Evolutionary conservation across 1,140 invertebrate species (phyloP).

Genomic region (Drosophila lacteicornis): DNA sequence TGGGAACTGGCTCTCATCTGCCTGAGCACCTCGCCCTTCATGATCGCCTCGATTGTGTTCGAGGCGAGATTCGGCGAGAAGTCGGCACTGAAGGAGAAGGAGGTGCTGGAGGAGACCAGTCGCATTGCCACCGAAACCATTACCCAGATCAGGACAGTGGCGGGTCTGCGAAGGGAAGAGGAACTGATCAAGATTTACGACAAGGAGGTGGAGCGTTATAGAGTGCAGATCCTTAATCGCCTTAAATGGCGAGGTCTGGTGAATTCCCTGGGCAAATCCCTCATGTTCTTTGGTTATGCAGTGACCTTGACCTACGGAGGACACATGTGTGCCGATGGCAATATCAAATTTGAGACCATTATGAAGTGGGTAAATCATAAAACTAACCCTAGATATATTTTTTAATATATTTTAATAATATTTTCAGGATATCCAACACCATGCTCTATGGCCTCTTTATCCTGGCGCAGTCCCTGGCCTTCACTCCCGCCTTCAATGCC

Average conservation of each 20-base stretch:
- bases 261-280: conserved; percentile 92
- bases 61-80: conserved; percentile 89
- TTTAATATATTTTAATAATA: neutral
- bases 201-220: conserved; percentile 86
- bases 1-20: conserved; percentile 93
- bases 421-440: conserved; percentile 90
- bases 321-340: conserved; percentile 87
- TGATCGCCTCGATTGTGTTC: conserved; percentile 90
- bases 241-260: conserved; percentile 90
- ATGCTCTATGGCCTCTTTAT: conserved; percentile 94
- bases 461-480: conserved; percentile 92
- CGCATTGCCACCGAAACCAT: conserved; percentile 92
- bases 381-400: neutral
- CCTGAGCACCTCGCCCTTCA: conserved; percentile 91
- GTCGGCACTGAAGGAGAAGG: conserved; percentile 88
- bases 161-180: conserved; percentile 86
- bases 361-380: conserved; percentile 88
- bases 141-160: conserved; percentile 91
- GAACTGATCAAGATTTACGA: conserved; percentile 87
- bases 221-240: conserved; percentile 86
- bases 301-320: conserved; percentile 93
- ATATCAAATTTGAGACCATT: conserved; percentile 86
- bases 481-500: conserved; percentile 94
- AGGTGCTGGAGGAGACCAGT: conserved; percentile 88
- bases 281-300: conserved; percentile 93